A percentile compares a stretch with the other conserved stretches of the same genome.
Evolutionary conservation across 92 coral and sea anemone genomes (phyloP).

Genomic region (Siderastrea radians): DNA sequence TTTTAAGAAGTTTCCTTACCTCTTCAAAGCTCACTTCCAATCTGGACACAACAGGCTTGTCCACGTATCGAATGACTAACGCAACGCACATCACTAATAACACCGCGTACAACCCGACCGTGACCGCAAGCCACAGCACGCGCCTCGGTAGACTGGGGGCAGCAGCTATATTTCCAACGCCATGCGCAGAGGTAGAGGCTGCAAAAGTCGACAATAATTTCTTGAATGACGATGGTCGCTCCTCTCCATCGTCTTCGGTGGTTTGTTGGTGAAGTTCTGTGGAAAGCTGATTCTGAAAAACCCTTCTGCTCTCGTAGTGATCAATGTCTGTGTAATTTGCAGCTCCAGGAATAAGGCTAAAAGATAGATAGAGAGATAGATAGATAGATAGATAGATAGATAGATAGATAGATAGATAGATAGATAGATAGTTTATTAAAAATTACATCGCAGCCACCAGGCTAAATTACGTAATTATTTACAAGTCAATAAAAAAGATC

Average conservation of each 20-base stretch:
- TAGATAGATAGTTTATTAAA: too few relatives aligned
- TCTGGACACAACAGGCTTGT: slow-evolving; percentile 75
- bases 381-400: too few relatives aligned
- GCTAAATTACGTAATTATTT: too few relatives aligned
- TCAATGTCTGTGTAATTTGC: background rate
- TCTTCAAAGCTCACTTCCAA: slow-evolving; percentile 83
- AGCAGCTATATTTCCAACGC: slow-evolving; percentile 78
- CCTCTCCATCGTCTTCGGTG: slow-evolving; percentile 16
- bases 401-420: too few relatives aligned
- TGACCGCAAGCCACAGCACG: slow-evolving; percentile 55
- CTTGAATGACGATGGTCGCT: slow-evolving; percentile 9
- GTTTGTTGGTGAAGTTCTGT: background rate
- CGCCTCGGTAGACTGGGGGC: slow-evolving; percentile 56
- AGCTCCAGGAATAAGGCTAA: slow-evolving; percentile 41
- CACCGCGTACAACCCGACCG: slow-evolving; percentile 52
- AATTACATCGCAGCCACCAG: too few relatives aligned
- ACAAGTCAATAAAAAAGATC: too few relatives aligned
- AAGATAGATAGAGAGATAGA: background rate
- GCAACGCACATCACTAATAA: slow-evolving; percentile 60
- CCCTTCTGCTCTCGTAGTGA: background rate
- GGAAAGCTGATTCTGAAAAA: background rate
- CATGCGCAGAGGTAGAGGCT: slow-evolving; percentile 81
- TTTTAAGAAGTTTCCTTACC: slow-evolving; percentile 27
- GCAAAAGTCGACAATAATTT: slow-evolving; percentile 58
- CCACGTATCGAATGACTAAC: slow-evolving; percentile 42